Base-by-base conservation (phyloP, 1,140 invertebrate genomes). In the Conus betulinus region DNA sequence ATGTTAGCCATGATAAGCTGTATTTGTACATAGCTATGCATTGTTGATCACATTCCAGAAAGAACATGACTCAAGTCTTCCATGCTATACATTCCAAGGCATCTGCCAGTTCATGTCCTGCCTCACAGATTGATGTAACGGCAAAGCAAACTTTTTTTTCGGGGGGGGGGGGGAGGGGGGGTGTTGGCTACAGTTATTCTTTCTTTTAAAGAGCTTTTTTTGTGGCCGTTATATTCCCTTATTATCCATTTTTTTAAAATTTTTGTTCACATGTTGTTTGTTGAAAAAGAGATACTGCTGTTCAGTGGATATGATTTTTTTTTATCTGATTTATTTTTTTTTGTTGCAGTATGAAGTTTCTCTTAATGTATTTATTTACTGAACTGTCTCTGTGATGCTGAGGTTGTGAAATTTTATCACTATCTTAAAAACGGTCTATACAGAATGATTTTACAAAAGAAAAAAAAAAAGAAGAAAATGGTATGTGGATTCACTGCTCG, bases 11-110 rank as follows among this genome's bases (percentile, higher is more conserved):
- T 60, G 57, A 60, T 60, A 60, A 6, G 20, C 2, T 71, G 67
- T n/a, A 20, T 71, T 20, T 71, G 67, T 20, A 71, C 67, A 71
- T 11, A 71, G 67, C 67, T 17, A 71, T 71, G 6, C 20, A 20
- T 71, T 71, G 67, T 23, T 71, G 67, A 71, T 71, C 67, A 71
- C 67, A 71, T 71, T 71, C 67, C 67, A 71, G 67, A 71, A 7
- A 71, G 67, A 71, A 71, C 67, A 71, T n/a, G 23, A 71, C 7
- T 6, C 17, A 20, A 71, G 67, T 71, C 67, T 71, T 71, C 67
- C 67, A 71, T 71, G 6, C 20, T 20, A 71, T 23, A n/a, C 20
- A 71, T 71, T 71, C 67, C 60, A 20, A 63, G 60, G 60, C 17
- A 4, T 63, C 60, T 63, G 60, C 17, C 39, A 39, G 39, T 39